Evolutionary conservation across 2,888 invertebrate species (phyloP).

Genomic region (Phaedon cochleariae): DNA sequence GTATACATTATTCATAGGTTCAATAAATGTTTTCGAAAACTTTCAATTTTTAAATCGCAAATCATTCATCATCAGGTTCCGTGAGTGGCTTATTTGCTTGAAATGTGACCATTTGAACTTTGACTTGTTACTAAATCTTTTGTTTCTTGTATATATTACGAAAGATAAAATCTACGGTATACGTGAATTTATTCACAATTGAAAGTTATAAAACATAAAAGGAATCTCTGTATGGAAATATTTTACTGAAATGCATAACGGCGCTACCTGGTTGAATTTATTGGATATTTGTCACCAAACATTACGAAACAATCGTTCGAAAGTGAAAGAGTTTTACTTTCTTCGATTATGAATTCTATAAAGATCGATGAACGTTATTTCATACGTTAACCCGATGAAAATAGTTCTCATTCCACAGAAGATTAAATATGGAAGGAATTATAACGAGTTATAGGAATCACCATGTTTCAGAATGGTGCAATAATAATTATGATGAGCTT

Average conservation of each 20-base stretch:
- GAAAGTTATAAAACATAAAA: slow-evolving; percentile 12
- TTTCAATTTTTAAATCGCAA: background rate
- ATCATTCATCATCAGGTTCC: background rate
- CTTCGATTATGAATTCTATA: slow-evolving; percentile 14
- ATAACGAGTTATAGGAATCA: background rate
- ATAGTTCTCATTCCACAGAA: background rate
- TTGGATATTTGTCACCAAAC: slow-evolving; percentile 8
- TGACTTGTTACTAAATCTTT: slow-evolving; percentile 1
- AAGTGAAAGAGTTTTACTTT: slow-evolving; percentile 24
- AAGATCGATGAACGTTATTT: background rate
- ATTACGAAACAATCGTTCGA: slow-evolving; percentile 20
- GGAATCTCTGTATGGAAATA: slow-evolving; percentile 7
- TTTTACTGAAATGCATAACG: background rate
- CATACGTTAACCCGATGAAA: background rate
- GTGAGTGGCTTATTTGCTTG: background rate
- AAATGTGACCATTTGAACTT: background rate
- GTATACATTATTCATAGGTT: background rate
- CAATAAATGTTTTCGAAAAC: background rate
- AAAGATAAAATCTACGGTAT: slow-evolving; percentile 17
- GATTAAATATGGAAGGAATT: slow-evolving; percentile 1
- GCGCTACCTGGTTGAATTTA: slow-evolving; percentile 4
- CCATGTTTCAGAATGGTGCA: background rate
- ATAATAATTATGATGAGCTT: background rate
- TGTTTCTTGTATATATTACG: slow-evolving; percentile 2
- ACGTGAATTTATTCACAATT: slow-evolving; percentile 17